phyloP scores from a whole-genome alignment of 2,797 vertebrate genomes.

The Pipistrellus pygmaeus region DNA sequence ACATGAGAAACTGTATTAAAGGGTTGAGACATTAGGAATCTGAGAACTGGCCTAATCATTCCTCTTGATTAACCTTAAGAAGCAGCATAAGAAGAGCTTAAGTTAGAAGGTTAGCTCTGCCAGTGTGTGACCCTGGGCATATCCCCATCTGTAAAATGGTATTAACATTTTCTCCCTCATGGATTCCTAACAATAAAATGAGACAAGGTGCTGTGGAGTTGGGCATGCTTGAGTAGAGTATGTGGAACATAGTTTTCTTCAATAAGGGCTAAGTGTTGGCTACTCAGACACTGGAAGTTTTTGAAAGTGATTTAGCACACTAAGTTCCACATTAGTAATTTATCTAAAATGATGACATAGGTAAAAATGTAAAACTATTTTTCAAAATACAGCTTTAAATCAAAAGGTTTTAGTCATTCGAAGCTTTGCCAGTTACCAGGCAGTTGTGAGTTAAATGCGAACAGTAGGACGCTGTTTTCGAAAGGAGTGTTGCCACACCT shows the following conservation, averaged over 20 bases:
- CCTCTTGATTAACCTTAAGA: slow-evolving; percentile 48
- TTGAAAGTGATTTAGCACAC: slow-evolving; percentile 4
- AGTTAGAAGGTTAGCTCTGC: slow-evolving; percentile 5
- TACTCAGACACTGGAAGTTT: slow-evolving; percentile 4
- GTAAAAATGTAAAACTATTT: slow-evolving; percentile 19
- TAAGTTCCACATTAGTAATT: background rate
- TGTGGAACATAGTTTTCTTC: background rate
- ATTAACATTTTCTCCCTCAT: background rate
- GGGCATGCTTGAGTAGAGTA: background rate
- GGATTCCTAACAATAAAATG: background rate
- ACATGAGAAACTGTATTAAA: no score
- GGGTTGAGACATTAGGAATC: no score
- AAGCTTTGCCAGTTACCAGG: background rate
- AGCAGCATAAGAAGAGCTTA: background rate
- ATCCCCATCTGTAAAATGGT: background rate
- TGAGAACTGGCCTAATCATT: background rate
- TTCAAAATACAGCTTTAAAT: background rate
- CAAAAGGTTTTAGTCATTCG: background rate
- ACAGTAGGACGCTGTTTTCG: background rate
- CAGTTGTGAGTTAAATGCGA: background rate
- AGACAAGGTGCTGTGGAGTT: background rate
- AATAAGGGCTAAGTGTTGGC: background rate
- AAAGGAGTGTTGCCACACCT: slow-evolving; percentile 35
- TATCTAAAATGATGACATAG: slow-evolving; percentile 17
- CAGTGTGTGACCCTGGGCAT: background rate